Evolutionary conservation across 30 jellyfish, hydroid and myxozoan genomes (phyloP), one percentile per base, ranked within the genome.

Genomic region (Cassiopea xamachana): DNA sequence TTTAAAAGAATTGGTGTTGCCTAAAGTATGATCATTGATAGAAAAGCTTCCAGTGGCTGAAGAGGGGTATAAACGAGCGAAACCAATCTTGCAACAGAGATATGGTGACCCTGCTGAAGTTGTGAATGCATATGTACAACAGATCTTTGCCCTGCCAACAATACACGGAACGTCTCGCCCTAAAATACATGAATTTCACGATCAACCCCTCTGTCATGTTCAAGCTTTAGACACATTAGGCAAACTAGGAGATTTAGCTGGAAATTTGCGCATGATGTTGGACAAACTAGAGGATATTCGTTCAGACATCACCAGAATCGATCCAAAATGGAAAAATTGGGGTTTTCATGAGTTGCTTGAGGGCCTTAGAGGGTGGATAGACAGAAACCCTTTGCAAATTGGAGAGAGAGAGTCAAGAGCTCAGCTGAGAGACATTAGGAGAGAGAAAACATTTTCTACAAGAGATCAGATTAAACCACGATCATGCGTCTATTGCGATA

Each of bases 171-270:
- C 85, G 13, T 49, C 84, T 8, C 19, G 73, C 17, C 80, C 43
- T 55, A 82, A 90, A 76, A 67, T 90, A 18, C 89, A 90, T 75
- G 97, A 90, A 7, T 90, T 90, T 69, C 82, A 74, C 70, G 97
- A 90, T 45, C 89, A 82, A 55, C 87, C 80, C 2, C 82, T 83
- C 10, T 60, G 81, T 46, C 89, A 83, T 77, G 97, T 90, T 19
- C 93, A 90, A 75, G 92, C 93, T 9, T 80, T 90, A 8, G 93
- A 90, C 1, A 81, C 96, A 5, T 18, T 89, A 18, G 96, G 96
- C 2, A 78, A 79, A 85, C 91, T 88, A 18, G 68, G 55, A n/a
- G 88, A 78, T 18, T 78, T 88, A 10, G 12, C 77, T 7, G 96
- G 96, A 17, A 47, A 88, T 72, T 92, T 89, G 69, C 55, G 93